These are phyloP conservation scores for Drosophila watanabei DNA, from an alignment of 1,140 invertebrate genomes.

Conservation along the genomic window DNA sequence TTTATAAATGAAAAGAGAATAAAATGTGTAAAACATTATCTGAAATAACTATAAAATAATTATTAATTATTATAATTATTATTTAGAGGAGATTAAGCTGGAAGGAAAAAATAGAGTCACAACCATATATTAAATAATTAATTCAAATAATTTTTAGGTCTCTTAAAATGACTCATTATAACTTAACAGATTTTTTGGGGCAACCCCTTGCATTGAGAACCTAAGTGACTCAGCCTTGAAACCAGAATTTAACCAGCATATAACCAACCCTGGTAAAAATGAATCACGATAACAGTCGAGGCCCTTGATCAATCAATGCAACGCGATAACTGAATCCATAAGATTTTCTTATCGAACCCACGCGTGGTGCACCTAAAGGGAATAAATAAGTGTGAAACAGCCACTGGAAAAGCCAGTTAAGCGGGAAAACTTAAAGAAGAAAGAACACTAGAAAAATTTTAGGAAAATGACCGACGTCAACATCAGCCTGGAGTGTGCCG, in stretches of 20 bases:
- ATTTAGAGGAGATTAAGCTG: too few species aligned
- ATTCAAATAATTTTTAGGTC: not conserved
- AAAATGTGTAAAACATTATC: too few species aligned
- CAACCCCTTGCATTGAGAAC: not conserved
- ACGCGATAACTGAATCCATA: not conserved
- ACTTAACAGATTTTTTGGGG: not conserved
- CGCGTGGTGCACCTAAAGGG: not conserved
- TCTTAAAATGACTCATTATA: not conserved
- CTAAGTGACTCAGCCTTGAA: not conserved
- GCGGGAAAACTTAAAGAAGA: not conserved
- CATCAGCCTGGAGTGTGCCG: constrained; percentile 53
- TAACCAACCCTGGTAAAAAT: constrained; percentile 1
- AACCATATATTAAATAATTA: not conserved
- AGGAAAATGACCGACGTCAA: constrained; percentile 17
- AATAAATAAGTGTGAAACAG: not conserved
- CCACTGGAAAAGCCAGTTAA: constrained; percentile 14
- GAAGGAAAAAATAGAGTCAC: too few species aligned
- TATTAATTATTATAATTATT: too few species aligned
- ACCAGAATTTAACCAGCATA: not conserved
- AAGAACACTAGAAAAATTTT: constrained; percentile 8
- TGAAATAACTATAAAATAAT: too few species aligned
- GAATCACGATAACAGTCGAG: not conserved
- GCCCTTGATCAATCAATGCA: constrained; percentile 12
- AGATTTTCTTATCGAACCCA: constrained; percentile 1
- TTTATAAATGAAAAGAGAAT: not conserved